A percentile compares a stretch with the other conserved stretches of the same genome.
These are phyloP conservation scores for Eumacrocentrus americanus DNA, from an alignment of 2,888 invertebrate species.

Conservation along the genomic window DNA sequence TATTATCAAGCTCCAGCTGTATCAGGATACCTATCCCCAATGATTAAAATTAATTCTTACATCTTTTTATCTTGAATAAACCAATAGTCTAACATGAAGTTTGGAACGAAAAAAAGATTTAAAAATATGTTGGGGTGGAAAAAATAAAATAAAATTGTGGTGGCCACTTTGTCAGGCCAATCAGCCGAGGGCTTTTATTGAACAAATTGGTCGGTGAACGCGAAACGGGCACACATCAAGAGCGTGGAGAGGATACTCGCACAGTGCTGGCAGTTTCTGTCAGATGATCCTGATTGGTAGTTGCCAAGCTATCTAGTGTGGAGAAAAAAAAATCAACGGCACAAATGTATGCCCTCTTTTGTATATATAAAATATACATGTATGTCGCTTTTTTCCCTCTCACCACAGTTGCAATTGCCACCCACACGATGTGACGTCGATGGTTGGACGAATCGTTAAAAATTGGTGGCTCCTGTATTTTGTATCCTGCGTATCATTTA, in stretches of 20 bases:
- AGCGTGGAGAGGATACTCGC: slow-evolving; percentile 28
- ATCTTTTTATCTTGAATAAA: no score
- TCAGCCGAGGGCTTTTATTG: slow-evolving; percentile 58
- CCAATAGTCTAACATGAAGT: no score
- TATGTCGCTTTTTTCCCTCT: neutral
- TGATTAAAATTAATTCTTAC: no score
- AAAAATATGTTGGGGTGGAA: slow-evolving; percentile 9
- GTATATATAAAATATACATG: neutral
- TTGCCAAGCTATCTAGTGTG: slow-evolving; percentile 55
- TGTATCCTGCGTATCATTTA: slow-evolving; percentile 5
- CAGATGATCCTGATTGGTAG: slow-evolving; percentile 61
- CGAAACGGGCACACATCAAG: slow-evolving; percentile 32
- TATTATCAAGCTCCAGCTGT: no score
- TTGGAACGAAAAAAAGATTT: slow-evolving; percentile 4
- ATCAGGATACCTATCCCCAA: no score
- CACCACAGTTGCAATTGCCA: slow-evolving; percentile 21
- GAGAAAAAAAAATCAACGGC: slow-evolving; percentile 39
- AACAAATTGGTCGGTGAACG: slow-evolving; percentile 57
- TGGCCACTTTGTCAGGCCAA: slow-evolving; percentile 54
- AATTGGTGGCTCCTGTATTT: slow-evolving; percentile 36
- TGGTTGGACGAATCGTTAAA: slow-evolving; percentile 32
- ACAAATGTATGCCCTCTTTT: slow-evolving; percentile 13
- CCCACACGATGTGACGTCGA: slow-evolving; percentile 25
- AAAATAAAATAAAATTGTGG: slow-evolving; percentile 49
- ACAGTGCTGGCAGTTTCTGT: slow-evolving; percentile 49